Evolutionary conservation across 2,888 invertebrate genomes (phyloP).

Genomic region (Noctua janthe): DNA sequence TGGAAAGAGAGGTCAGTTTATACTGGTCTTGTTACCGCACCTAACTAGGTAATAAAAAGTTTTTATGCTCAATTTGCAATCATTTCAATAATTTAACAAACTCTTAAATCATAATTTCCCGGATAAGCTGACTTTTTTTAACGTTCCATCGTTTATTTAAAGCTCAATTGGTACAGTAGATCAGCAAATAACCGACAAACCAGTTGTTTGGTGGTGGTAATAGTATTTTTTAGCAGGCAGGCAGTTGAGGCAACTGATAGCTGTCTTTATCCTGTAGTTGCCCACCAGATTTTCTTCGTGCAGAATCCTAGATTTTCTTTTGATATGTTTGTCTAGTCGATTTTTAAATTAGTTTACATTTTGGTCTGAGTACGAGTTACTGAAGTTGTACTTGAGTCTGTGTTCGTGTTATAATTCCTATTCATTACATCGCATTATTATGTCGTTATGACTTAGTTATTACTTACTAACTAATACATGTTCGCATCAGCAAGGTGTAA

Average conservation of each 20-base stretch:
- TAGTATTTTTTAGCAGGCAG: no score
- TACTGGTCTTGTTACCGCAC: background rate
- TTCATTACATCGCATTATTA: background rate
- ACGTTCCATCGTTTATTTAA: background rate
- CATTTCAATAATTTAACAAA: no score
- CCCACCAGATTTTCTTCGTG: no score
- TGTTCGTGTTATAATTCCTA: background rate
- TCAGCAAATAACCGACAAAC: background rate
- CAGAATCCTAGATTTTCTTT: no score
- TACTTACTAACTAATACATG: constrained; percentile 27
- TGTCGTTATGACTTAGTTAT: constrained; percentile 19
- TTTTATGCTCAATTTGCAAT: no score
- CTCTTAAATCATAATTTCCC: no score
- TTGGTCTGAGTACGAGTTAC: background rate
- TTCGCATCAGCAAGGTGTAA: constrained; percentile 36
- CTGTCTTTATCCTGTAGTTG: no score
- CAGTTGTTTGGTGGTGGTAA: no score
- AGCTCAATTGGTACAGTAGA: background rate
- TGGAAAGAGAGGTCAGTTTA: background rate
- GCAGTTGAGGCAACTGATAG: no score
- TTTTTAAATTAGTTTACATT: background rate
- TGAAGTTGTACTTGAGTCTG: background rate
- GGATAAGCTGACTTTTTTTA: no score
- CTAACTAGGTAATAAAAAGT: background rate
- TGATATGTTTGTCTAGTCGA: background rate